Evolutionary conservation across 2,888 invertebrate species (phyloP).

Genomic region (Drosophila hamatofila): DNA sequence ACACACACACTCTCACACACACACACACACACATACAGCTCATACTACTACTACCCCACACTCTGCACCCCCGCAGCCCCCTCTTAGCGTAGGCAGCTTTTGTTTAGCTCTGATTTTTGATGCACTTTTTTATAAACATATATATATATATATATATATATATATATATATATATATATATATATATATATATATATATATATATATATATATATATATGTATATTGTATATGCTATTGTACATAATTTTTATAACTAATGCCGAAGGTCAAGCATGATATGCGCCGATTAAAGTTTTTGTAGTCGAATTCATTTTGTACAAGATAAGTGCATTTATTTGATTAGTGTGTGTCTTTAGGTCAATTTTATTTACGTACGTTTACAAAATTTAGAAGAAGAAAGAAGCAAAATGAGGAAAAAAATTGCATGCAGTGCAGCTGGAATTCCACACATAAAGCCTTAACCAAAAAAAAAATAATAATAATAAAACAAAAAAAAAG

Average conservation of each 20-base stretch:
- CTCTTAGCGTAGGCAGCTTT: constrained; percentile 69
- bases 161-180: constrained; percentile 24
- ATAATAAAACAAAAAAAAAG: background rate
- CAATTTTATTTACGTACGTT: constrained; percentile 58
- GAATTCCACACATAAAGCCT: constrained; percentile 58
- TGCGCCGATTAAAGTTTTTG: constrained; percentile 35
- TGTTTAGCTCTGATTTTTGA: constrained; percentile 72
- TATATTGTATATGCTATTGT: constrained; percentile 44
- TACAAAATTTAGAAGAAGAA: constrained; percentile 38
- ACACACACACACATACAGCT: constrained; percentile 8
- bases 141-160: constrained; percentile 7
- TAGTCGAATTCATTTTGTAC: constrained; percentile 60
- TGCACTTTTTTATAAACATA: constrained; percentile 61
- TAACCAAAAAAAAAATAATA: constrained; percentile 33
- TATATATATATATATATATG: constrained; percentile 1
- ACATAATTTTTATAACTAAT: constrained; percentile 55
- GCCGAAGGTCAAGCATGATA: constrained; percentile 32
- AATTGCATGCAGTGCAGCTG: constrained; percentile 45
- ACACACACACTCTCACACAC: constrained; percentile 7
- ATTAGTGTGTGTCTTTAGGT: constrained; percentile 61
- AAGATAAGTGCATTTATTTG: constrained; percentile 67
- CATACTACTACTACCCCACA: background rate
- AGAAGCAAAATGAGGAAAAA: background rate
- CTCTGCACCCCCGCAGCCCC: constrained; percentile 6
- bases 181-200: constrained; percentile 7